Evolutionary conservation across 2,888 invertebrate genomes (phyloP).

Genomic region (Bellardia bayeri): DNA sequence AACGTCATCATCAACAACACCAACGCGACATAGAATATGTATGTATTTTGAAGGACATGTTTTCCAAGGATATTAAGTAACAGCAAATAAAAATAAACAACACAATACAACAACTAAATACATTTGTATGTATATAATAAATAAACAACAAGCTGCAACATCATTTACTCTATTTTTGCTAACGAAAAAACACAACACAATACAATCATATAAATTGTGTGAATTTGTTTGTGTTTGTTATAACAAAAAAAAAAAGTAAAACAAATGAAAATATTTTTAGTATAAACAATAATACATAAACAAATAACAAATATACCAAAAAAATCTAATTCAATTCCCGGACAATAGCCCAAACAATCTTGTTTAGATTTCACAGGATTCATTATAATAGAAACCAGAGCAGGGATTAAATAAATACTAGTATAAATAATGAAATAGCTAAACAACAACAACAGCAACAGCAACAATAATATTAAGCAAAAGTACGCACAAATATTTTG

Average conservation of each 20-base stretch:
- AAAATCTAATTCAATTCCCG: conserved; percentile 65
- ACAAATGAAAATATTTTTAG: conserved; percentile 24
- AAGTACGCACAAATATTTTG: conserved; percentile 40
- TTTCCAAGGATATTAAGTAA: conserved; percentile 69
- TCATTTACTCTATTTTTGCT: conserved; percentile 7
- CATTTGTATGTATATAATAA: not conserved
- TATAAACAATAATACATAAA: conserved; percentile 44
- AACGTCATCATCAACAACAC: conserved; percentile 13
- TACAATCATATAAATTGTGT: conserved; percentile 24
- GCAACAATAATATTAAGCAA: not conserved
- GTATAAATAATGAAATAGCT: conserved; percentile 47
- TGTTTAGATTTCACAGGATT: conserved; percentile 71
- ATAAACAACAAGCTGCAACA: conserved; percentile 61
- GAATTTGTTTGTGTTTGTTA: conserved; percentile 4
- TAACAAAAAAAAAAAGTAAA: conserved; percentile 9
- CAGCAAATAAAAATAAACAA: conserved; percentile 57
- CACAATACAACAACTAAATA: conserved; percentile 6
- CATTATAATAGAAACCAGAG: conserved; percentile 54
- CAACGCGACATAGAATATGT: conserved; percentile 6
- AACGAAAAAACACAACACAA: not conserved
- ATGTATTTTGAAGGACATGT: conserved; percentile 19
- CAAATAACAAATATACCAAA: conserved; percentile 11
- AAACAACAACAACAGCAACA: conserved; percentile 32
- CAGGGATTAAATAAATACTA: conserved; percentile 70
- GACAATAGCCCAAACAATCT: conserved; percentile 58